phyloP scores from a whole-genome alignment of 2,113 vertebrate genomes.

The Macroglossus sobrinus region DNA sequence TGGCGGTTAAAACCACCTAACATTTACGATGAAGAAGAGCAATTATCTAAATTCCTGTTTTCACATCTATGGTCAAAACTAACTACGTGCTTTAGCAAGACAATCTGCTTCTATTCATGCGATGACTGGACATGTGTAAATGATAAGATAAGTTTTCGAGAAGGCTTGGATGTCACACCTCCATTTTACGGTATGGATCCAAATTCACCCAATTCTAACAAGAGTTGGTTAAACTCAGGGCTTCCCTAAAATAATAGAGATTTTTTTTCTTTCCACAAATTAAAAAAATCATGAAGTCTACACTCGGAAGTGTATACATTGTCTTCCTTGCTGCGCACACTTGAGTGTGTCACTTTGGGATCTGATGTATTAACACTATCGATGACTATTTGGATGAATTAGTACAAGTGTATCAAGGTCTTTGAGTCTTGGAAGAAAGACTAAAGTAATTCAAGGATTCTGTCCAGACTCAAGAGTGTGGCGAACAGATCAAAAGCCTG shows the following conservation, averaged over 20 bases:
- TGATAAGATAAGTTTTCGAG: not conserved
- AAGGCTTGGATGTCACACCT: not conserved
- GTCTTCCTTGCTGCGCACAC: not conserved
- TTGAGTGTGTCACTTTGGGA: not conserved
- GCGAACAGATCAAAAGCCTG: constrained; percentile 15
- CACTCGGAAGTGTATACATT: not conserved
- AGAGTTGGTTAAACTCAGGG: not conserved
- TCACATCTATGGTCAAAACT: not conserved
- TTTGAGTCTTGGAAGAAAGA: constrained; percentile 8
- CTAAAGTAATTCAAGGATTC: constrained; percentile 31
- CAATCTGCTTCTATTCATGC: not conserved
- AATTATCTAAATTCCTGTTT: not conserved
- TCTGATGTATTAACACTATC: not conserved
- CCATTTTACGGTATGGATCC: not conserved
- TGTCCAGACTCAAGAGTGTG: not conserved
- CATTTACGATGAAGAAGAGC: not conserved
- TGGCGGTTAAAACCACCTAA: not conserved
- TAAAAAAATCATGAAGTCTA: not conserved
- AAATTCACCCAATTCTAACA: not conserved
- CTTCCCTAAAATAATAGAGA: constrained; percentile 24
- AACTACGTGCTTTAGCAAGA: not conserved
- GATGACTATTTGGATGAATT: not conserved
- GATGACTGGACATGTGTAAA: not conserved
- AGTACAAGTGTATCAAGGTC: constrained; percentile 14
- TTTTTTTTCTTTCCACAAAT: not conserved